These are phyloP conservation scores for Tuta absoluta DNA, from an alignment of 2,888 invertebrate species.

Conservation along the genomic window DNA sequence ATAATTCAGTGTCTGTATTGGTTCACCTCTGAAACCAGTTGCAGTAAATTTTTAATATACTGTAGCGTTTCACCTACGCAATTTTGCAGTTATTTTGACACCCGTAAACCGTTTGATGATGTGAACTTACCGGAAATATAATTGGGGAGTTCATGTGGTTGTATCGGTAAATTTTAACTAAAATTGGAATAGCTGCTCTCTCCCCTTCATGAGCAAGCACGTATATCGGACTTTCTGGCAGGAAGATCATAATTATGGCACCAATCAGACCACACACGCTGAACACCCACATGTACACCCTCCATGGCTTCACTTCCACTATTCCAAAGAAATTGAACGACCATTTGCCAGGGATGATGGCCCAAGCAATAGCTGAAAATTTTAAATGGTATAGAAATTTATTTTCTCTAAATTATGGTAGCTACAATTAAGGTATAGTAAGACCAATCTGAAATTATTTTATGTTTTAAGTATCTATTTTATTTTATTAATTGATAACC, in stretches of 20 bases:
- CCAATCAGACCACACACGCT: neutral
- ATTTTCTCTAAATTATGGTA: too few species aligned
- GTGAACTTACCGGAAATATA: conserved; percentile 14
- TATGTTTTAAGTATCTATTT: too few species aligned
- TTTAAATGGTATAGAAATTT: neutral
- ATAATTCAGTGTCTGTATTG: too few species aligned
- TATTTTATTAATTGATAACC: too few species aligned
- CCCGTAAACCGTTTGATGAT: too few species aligned
- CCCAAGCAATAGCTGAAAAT: conserved; percentile 13
- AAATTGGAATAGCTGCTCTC: conserved; percentile 1
- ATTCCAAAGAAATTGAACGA: neutral
- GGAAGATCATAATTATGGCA: conserved; percentile 2
- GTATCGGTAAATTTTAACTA: conserved; percentile 10
- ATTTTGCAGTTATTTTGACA: too few species aligned
- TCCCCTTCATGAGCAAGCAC: neutral
- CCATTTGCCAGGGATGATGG: conserved; percentile 8
- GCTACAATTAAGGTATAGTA: too few species aligned
- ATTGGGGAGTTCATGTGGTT: neutral
- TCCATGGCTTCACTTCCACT: conserved; percentile 9
- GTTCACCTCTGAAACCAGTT: too few species aligned
- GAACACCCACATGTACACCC: conserved; percentile 22
- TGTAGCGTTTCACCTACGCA: too few species aligned
- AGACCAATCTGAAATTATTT: too few species aligned
- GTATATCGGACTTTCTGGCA: conserved; percentile 19
- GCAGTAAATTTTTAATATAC: too few species aligned